Conservation (phyloP, 1,140 invertebrate species). For the Drosophila tsacasi region DNA sequence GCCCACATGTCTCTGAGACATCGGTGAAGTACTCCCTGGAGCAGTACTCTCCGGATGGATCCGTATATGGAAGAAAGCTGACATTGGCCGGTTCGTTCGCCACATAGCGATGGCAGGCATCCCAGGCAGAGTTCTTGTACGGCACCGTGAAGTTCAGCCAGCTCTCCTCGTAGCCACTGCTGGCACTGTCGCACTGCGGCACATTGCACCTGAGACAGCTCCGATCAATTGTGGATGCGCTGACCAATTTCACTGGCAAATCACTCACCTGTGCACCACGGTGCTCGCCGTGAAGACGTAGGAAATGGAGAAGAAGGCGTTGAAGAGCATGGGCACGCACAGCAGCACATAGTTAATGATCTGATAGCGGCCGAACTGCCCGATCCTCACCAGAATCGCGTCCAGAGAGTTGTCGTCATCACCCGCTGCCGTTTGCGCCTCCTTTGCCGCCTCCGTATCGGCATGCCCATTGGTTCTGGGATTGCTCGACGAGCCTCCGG, state of each 20-base stretch:
- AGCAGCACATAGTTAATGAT: constrained; percentile 86
- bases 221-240: background rate
- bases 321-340: constrained; percentile 86
- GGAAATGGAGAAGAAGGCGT: constrained; percentile 86
- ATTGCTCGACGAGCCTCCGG: constrained; percentile 3
- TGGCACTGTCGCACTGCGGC: constrained; percentile 87
- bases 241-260: constrained; percentile 65
- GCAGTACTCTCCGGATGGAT: constrained; percentile 49
- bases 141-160: constrained; percentile 87
- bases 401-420: constrained; percentile 69
- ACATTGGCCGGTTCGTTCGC: background rate
- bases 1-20: constrained; percentile 49
- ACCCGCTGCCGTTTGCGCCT: constrained; percentile 8
- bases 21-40: constrained; percentile 79
- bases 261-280: constrained; percentile 86
- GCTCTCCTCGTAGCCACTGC: constrained; percentile 83
- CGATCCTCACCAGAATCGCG: constrained; percentile 74
- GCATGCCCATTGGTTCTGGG: constrained; percentile 14
- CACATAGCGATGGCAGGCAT: constrained; percentile 86
- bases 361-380: constrained; percentile 87
- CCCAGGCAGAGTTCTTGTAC: constrained; percentile 79
- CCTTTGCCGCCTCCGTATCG: constrained; percentile 20
- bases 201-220: constrained; percentile 87
- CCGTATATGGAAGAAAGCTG: background rate
- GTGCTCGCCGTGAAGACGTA: constrained; percentile 88